Evolutionary conservation across 2,888 invertebrate species (phyloP).

Genomic region (Trachelus tabidus): DNA sequence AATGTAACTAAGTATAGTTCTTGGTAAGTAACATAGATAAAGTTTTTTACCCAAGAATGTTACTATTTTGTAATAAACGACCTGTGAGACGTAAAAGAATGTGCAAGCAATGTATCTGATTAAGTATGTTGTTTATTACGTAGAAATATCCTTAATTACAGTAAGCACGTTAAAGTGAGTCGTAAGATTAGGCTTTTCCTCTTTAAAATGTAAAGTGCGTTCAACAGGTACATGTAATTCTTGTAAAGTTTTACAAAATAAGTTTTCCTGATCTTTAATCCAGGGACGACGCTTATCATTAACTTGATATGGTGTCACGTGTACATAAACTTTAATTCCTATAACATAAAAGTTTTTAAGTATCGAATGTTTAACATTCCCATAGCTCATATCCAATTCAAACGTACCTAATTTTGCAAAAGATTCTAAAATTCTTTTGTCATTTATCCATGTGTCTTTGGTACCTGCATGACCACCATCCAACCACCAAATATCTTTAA

Average conservation of each 20-base stretch:
- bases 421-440: slow-evolving; percentile 77
- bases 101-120: slow-evolving; percentile 3
- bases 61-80: slow-evolving; percentile 1
- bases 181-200: slow-evolving; percentile 71
- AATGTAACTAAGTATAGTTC: background rate
- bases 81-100: slow-evolving; percentile 1
- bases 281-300: slow-evolving; percentile 82
- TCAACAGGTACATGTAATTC: slow-evolving; percentile 76
- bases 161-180: slow-evolving; percentile 83
- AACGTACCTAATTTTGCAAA: slow-evolving; percentile 76
- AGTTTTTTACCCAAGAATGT: background rate
- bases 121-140: slow-evolving; percentile 6
- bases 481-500: slow-evolving; percentile 87
- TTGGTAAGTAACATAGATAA: background rate
- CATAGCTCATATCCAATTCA: background rate
- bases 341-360: slow-evolving; percentile 12
- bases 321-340: slow-evolving; percentile 80
- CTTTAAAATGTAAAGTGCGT: slow-evolving; percentile 74
- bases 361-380: background rate
- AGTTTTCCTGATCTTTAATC: slow-evolving; percentile 85
- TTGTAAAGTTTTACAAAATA: slow-evolving; percentile 77
- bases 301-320: slow-evolving; percentile 93
- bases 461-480: slow-evolving; percentile 93
- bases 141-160: slow-evolving; percentile 66
- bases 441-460: slow-evolving; percentile 89